Evolutionary conservation across 2,888 invertebrate genomes (phyloP).

Genomic region (Andrena hattorfiana): DNA sequence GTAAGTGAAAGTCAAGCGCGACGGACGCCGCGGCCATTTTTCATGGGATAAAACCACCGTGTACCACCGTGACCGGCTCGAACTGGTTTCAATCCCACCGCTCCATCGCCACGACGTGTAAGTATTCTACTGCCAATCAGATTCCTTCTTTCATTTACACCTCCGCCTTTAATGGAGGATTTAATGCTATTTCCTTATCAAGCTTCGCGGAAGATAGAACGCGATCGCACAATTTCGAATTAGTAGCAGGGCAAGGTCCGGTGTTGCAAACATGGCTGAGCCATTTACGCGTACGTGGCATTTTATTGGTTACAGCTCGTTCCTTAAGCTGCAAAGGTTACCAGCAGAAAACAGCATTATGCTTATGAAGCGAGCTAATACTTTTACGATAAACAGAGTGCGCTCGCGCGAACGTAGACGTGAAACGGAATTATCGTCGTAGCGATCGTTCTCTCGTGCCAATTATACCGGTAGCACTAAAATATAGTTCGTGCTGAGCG

Average conservation of each 20-base stretch:
- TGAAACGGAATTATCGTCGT: constrained; percentile 3
- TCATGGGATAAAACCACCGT: constrained; percentile 69
- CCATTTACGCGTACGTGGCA: background rate
- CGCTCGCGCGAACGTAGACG: background rate
- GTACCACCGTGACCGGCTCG: constrained; percentile 60
- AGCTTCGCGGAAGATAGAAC: constrained; percentile 20
- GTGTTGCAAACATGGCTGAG: background rate
- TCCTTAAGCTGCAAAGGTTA: too few relatives aligned
- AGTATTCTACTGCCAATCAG: constrained; percentile 52
- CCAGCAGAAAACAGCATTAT: background rate
- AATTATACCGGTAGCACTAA: constrained; percentile 24
- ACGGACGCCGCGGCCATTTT: constrained; percentile 57
- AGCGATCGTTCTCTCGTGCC: background rate
- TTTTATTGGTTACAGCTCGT: too few relatives aligned
- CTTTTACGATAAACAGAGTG: background rate
- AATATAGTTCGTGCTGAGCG: background rate
- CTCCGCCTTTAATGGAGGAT: constrained; percentile 40
- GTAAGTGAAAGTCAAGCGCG: constrained; percentile 77
- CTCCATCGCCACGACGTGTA: constrained; percentile 60
- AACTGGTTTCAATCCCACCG: constrained; percentile 63
- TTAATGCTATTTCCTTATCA: constrained; percentile 46
- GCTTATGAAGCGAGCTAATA: background rate
- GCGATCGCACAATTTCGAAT: constrained; percentile 12
- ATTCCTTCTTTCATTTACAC: constrained; percentile 39
- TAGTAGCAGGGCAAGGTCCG: background rate